phyloP scores from a whole-genome alignment of 2,113 vertebrate species.

The Poeciliopsis retropinna region DNA sequence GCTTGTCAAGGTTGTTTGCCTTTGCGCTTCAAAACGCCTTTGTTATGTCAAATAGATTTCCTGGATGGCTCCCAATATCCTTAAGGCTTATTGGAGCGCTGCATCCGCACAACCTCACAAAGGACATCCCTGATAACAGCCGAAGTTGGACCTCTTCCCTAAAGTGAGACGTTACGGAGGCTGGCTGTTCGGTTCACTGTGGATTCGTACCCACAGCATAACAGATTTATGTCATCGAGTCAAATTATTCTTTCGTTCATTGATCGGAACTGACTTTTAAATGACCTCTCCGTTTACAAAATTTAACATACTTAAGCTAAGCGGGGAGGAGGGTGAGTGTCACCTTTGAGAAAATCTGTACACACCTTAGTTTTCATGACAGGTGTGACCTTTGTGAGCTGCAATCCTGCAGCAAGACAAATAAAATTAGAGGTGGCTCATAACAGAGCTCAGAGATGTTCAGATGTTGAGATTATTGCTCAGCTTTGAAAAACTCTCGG shows the following conservation, averaged over 20 bases:
- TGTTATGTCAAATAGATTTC: slow-evolving; percentile 74
- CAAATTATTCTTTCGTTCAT: slow-evolving; percentile 64
- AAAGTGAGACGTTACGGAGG: slow-evolving; percentile 47
- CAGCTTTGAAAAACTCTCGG: slow-evolving; percentile 26
- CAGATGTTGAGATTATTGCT: neutral
- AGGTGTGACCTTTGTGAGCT: slow-evolving; percentile 66
- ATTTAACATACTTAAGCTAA: slow-evolving; percentile 62
- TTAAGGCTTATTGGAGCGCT: slow-evolving; percentile 73
- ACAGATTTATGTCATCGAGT: slow-evolving; percentile 55
- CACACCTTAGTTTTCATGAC: slow-evolving; percentile 70
- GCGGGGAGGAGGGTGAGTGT: slow-evolving; percentile 46
- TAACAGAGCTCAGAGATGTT: slow-evolving; percentile 25
- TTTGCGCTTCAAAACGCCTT: slow-evolving; percentile 77
- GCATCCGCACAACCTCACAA: slow-evolving; percentile 70
- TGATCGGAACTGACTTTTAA: slow-evolving; percentile 67
- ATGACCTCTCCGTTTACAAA: slow-evolving; percentile 64
- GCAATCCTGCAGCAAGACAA: slow-evolving; percentile 64
- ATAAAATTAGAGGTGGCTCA: slow-evolving; percentile 32
- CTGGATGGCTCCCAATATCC: slow-evolving; percentile 78
- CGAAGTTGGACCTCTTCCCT: slow-evolving; percentile 69
- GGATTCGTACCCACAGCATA: slow-evolving; percentile 43
- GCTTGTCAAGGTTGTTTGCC: slow-evolving; percentile 52
- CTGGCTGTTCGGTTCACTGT: slow-evolving; percentile 24
- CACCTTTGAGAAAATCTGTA: slow-evolving; percentile 74
- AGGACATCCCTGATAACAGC: slow-evolving; percentile 77